A percentile compares a stretch with the other conserved stretches of the same genome.
phyloP scores from a whole-genome alignment of 2,888 invertebrate genomes.

The Adineta ricciae region DNA sequence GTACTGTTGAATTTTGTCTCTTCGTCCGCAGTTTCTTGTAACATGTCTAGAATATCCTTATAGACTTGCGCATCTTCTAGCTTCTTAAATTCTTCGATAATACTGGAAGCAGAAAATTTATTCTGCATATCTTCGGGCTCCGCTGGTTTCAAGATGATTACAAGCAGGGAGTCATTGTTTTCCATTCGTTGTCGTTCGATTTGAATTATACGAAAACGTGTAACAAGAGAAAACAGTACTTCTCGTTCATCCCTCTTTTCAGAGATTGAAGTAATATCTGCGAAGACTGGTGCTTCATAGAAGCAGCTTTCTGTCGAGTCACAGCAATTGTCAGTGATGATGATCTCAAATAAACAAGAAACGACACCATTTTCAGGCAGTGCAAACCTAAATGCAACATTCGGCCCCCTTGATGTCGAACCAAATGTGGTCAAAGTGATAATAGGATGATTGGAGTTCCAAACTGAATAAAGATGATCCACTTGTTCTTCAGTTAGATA shows the following conservation, averaged over 20 bases:
- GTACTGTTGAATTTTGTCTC: neutral
- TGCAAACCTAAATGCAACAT: neutral
- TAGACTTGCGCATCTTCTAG: neutral
- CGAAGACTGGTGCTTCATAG: neutral
- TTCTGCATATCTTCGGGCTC: neutral
- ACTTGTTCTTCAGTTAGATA: neutral
- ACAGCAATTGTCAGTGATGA: neutral
- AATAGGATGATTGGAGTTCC: neutral
- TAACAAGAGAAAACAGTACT: neutral
- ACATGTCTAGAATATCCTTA: neutral
- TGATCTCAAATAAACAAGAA: constrained; percentile 6
- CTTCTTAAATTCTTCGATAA: neutral
- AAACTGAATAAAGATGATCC: neutral
- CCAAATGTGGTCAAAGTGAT: neutral
- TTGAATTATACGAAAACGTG: neutral
- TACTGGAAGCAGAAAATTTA: neutral
- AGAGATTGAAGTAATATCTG: neutral
- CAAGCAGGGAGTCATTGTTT: neutral
- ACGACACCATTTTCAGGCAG: neutral
- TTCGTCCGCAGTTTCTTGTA: neutral
- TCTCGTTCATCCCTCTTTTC: neutral
- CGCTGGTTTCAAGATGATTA: neutral
- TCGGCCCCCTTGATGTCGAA: neutral
- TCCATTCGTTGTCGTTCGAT: neutral
- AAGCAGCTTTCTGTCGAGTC: rapidly evolving